These are phyloP conservation scores for Sisyra nigra DNA, from an alignment of 2,888 invertebrate species.

Conservation along the genomic window DNA sequence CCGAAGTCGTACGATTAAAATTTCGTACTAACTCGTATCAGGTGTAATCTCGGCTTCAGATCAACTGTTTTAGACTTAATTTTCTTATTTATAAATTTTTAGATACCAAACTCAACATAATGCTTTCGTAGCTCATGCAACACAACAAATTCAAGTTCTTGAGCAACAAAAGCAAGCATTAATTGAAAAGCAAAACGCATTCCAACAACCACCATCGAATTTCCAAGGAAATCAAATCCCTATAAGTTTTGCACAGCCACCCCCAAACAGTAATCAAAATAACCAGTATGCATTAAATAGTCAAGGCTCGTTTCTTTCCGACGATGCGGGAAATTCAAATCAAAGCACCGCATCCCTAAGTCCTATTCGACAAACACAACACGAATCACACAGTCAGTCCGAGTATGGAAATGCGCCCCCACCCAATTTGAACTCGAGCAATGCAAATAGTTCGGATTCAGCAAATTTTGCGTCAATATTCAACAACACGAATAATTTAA, in stretches of 20 bases:
- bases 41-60: too few relatives aligned
- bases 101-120: slow-evolving; percentile 89
- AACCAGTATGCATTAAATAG: slow-evolving; percentile 11
- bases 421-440: background rate
- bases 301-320: slow-evolving; percentile 2
- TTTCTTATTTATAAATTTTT: slow-evolving; percentile 16
- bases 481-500: slow-evolving; percentile 20
- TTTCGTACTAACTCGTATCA: too few relatives aligned
- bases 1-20: too few relatives aligned
- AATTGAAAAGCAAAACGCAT: slow-evolving; percentile 32
- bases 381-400: slow-evolving; percentile 6
- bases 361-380: slow-evolving; percentile 1
- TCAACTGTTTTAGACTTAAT: too few relatives aligned
- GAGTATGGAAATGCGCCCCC: slow-evolving; percentile 8
- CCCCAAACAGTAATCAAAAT: slow-evolving; percentile 17
- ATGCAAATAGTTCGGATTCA: background rate
- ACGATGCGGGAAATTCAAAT: slow-evolving; percentile 8
- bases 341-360: slow-evolving; percentile 8
- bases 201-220: slow-evolving; percentile 28
- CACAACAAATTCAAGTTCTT: slow-evolving; percentile 72
- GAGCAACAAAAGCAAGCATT: slow-evolving; percentile 61
- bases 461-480: slow-evolving; percentile 10
- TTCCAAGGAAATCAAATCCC: slow-evolving; percentile 15
- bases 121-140: slow-evolving; percentile 82
- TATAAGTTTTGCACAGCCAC: slow-evolving; percentile 14